Base-by-base conservation (phyloP, 2,888 invertebrate species). In the Oscheius sp. region DNA sequence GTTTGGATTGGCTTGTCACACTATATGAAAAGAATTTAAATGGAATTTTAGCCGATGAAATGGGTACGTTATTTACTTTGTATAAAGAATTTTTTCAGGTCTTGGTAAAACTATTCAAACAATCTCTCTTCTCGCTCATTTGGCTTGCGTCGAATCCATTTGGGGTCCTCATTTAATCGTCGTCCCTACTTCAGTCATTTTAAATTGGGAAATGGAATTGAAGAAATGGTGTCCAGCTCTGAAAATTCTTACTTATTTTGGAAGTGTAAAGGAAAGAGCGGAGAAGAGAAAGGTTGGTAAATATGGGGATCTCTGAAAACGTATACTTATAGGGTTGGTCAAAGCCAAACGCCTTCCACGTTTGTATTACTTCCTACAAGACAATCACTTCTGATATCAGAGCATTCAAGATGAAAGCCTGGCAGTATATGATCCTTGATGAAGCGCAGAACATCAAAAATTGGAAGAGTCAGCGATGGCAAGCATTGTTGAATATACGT, bases 151-250 rank as follows among this genome's bases (percentile, higher is more conserved):
- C 85, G 92, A 92, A 85, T 90, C 90, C 78, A 92, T 94, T 86
- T 99, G 98, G 98, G 98, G 98, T 33, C 98, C 98, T 64, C 98
- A 98, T 90, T 90, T 98, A 26, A 95, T 98, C 79, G 93, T 98
- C 73, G 98, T 99, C 78, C 98, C 98, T 70, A 98, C 98, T 17
- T 96, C 96, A 77, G 97, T 99, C 59, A 95, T 98, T 92, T 90
- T 98, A 72, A 99, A 99, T 89, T 98, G 98, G 98, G 98, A 99
- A 89, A 94, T 97, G 94, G 98, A 98, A 88, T 93, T 95, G 86
- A 97, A 98, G 88, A 97, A 97, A 88, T 99, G 98, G 98, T 97
- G 96, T 88, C 98, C 98, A 0, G 94, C 94, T 61, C 95, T 98
- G 87, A 98, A 99, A 90, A 94, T 98, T 85, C 90, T 99, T 78